These are phyloP conservation scores for Calidris pugnax DNA, from an alignment of 2,113 vertebrate genomes.

Conservation along the genomic window DNA sequence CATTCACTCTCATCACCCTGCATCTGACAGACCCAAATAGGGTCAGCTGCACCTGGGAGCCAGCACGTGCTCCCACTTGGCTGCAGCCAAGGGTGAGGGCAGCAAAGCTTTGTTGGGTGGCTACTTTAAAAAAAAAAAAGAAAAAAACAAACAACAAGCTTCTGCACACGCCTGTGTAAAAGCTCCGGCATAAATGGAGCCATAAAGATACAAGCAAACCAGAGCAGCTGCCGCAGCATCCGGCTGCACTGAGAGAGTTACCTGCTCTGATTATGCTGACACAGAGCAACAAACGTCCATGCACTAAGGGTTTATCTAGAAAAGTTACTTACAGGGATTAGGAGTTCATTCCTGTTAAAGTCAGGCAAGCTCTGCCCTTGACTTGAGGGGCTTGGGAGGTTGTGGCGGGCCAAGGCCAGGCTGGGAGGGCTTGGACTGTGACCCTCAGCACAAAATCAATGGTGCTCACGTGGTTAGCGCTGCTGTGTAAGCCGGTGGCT, in stretches of 20 bases:
- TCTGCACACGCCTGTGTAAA: not conserved
- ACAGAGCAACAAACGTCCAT: not conserved
- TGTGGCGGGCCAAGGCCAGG: accelerated
- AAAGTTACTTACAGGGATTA: slow-evolving; percentile 44
- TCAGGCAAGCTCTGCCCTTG: not conserved
- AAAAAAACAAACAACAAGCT: not conserved
- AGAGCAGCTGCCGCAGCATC: not conserved
- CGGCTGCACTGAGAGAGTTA: not conserved
- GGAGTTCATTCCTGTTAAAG: not conserved
- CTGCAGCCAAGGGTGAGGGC: not conserved
- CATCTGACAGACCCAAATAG: not conserved
- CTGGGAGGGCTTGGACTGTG: not conserved
- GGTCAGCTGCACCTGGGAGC: not conserved
- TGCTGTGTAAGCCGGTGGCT: not conserved
- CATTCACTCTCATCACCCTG: accelerated
- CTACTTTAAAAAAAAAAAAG: not conserved
- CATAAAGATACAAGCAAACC: accelerated
- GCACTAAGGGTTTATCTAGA: not conserved
- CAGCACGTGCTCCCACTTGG: not conserved
- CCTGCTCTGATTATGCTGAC: not conserved
- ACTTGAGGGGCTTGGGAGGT: not conserved
- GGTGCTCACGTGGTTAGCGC: not conserved
- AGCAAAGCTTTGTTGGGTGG: not conserved
- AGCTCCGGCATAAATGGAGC: not conserved
- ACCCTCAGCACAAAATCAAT: not conserved